Evolutionary conservation across 2,113 vertebrate species (phyloP).

Genomic region (Halcyon malimbica): DNA sequence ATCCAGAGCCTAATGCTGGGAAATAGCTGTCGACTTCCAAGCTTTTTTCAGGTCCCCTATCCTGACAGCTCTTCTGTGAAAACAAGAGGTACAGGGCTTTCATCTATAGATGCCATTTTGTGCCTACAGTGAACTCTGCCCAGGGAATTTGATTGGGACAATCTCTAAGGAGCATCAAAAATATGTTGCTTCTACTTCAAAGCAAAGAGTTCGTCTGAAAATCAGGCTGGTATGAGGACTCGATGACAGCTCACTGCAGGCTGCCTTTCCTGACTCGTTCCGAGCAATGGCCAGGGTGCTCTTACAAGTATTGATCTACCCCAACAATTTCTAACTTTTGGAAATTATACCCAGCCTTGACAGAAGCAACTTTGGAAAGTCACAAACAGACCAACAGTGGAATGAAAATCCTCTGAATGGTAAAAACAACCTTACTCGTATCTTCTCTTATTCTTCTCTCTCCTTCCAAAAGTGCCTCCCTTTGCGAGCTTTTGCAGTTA

Average conservation of each 20-base stretch:
- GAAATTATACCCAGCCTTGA: not conserved
- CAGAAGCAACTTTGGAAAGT: not conserved
- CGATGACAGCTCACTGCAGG: not conserved
- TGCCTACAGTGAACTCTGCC: not conserved
- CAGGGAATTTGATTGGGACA: not conserved
- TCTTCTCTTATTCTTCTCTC: not conserved
- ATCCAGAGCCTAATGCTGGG: not conserved
- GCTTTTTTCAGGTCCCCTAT: not conserved
- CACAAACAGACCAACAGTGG: accelerated
- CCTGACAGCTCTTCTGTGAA: not conserved
- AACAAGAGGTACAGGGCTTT: not conserved
- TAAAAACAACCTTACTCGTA: not conserved
- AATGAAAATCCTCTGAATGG: not conserved
- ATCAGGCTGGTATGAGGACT: accelerated
- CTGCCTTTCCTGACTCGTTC: not conserved
- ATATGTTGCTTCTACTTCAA: not conserved
- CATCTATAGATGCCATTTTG: not conserved
- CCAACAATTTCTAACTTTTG: not conserved
- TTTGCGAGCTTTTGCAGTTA: conserved; percentile 3
- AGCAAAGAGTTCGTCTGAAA: not conserved
- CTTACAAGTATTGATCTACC: not conserved
- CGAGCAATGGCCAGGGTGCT: not conserved
- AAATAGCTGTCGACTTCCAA: not conserved
- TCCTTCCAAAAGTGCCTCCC: conserved; percentile 10
- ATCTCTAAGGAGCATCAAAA: not conserved